Percentiles rank a stretch among this genome's conserved stretches.
phyloP scores from a whole-genome alignment of 2,113 vertebrate species.

The Numenius arquata region DNA sequence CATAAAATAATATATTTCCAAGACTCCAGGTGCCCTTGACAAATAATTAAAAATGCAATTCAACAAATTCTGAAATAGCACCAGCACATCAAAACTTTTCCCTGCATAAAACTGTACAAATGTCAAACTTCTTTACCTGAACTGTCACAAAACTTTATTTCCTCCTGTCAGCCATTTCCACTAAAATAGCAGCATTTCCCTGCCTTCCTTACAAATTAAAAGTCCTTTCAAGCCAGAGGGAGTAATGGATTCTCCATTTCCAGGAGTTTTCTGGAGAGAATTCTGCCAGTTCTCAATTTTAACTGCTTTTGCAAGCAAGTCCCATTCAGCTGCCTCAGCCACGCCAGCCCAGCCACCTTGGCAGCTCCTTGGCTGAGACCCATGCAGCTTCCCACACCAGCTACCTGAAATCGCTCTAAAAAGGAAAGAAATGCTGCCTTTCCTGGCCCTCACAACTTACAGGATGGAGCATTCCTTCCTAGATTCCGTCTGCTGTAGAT shows the following conservation, averaged over 20 bases:
- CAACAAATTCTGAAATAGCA: neutral
- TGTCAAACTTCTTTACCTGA: neutral
- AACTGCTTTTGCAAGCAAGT: neutral
- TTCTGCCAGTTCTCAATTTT: neutral
- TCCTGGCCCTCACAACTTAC: neutral
- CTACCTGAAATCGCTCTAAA: rapidly evolving
- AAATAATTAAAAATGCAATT: conserved; percentile 12
- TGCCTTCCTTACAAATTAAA: neutral
- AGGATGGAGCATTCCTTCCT: too few species aligned
- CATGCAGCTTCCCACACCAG: neutral
- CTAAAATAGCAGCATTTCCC: too few species aligned
- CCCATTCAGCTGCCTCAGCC: neutral
- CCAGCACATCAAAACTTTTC: neutral
- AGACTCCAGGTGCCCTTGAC: conserved; percentile 28
- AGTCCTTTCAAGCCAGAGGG: neutral
- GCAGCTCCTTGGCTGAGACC: neutral
- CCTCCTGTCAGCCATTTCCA: neutral
- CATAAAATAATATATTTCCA: neutral
- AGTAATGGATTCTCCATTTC: neutral
- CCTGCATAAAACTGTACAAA: neutral
- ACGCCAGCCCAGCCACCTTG: neutral
- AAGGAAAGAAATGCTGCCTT: too few species aligned
- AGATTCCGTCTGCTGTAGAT: neutral
- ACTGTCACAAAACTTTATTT: neutral
- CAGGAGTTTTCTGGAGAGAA: neutral